Conservation (phyloP, 2,113 vertebrate genomes). For the Callithrix jacchus region DNA sequence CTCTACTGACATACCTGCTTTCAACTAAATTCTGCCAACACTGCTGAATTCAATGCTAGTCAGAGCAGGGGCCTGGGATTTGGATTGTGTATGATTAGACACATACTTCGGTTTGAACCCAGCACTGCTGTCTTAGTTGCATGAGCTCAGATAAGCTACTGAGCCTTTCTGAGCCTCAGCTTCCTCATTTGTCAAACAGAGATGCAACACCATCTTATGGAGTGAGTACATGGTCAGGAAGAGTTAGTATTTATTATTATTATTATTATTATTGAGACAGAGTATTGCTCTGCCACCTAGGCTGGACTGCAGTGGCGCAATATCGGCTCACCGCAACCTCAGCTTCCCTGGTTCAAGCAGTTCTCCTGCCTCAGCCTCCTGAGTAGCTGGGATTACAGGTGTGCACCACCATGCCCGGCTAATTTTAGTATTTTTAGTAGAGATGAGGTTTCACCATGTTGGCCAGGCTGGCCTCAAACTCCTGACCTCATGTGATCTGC, state of each 20-base stretch:
- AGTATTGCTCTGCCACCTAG: too few relatives aligned
- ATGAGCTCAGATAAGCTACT: background rate
- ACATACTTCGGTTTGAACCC: background rate
- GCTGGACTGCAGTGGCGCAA: too few relatives aligned
- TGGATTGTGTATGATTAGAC: background rate
- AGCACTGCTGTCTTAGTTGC: background rate
- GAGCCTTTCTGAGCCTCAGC: background rate
- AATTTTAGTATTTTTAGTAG: too few relatives aligned
- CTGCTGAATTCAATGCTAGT: background rate
- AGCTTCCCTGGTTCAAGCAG: too few relatives aligned
- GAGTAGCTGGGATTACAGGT: too few relatives aligned
- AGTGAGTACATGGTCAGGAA: background rate
- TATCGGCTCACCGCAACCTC: too few relatives aligned
- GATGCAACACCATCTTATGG: background rate
- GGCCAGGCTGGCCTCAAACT: too few relatives aligned
- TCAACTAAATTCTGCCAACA: background rate
- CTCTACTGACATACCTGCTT: background rate
- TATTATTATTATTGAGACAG: too few relatives aligned
- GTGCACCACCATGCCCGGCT: too few relatives aligned
- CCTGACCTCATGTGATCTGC: too few relatives aligned
- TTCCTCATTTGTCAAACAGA: background rate
- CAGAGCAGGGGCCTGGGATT: background rate
- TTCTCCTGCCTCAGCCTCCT: too few relatives aligned
- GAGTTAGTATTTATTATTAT: background rate
- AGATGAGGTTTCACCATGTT: too few relatives aligned